A percentile compares a stretch with the other conserved stretches of the same genome.
phyloP scores from a whole-genome alignment of 2,113 vertebrate genomes.

The Paralichthys olivaceus region DNA sequence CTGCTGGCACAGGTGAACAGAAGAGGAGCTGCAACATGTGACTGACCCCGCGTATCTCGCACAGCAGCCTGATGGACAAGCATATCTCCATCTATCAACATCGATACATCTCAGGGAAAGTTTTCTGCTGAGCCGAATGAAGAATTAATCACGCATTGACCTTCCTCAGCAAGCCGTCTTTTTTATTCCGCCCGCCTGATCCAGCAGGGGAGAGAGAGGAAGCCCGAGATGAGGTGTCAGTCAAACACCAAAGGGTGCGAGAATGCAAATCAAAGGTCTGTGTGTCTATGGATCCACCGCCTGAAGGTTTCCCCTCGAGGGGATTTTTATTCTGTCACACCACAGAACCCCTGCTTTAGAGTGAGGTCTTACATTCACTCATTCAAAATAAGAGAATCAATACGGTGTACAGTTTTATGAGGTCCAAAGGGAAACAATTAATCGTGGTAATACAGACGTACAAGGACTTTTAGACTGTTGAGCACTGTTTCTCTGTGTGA shows the following conservation, averaged over 20 bases:
- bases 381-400: conserved; percentile 66
- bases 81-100: background rate
- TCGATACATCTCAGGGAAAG: conserved; percentile 15
- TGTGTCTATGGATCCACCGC: conserved; percentile 49
- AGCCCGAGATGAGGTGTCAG: conserved; percentile 60
- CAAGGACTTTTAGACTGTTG: conserved; percentile 10
- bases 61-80: conserved; percentile 43
- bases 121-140: conserved; percentile 56
- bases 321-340: conserved; percentile 24
- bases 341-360: background rate
- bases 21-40: conserved; percentile 34
- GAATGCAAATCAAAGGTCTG: conserved; percentile 51
- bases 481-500: conserved; percentile 11
- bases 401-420: conserved; percentile 53
- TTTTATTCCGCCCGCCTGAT: conserved; percentile 29
- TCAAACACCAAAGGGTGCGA: conserved; percentile 51
- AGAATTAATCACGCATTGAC: conserved; percentile 36
- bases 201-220: conserved; percentile 26
- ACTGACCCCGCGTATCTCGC: conserved; percentile 14
- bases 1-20: conserved; percentile 52
- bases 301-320: conserved; percentile 35
- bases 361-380: too few relatives aligned
- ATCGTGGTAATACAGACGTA: conserved; percentile 43
- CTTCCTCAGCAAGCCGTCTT: conserved; percentile 9
- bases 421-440: conserved; percentile 75